These are phyloP conservation scores for Pachycephala philippinensis DNA, from an alignment of 2,113 vertebrate genomes.

Conservation along the genomic window DNA sequence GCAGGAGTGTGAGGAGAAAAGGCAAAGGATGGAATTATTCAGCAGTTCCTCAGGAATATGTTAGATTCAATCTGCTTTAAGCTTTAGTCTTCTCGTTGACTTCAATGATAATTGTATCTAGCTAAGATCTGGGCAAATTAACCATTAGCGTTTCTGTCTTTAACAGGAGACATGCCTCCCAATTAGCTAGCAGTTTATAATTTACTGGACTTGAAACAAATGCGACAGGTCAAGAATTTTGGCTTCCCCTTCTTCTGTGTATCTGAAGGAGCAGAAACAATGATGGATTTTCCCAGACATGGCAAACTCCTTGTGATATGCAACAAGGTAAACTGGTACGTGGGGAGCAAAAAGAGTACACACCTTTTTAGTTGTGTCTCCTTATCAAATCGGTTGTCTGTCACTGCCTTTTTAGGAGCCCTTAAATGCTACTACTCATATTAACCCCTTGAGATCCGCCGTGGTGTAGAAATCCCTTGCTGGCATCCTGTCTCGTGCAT, in stretches of 20 bases:
- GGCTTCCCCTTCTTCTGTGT: not conserved
- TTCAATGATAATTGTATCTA: not conserved
- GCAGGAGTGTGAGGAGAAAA: not conserved
- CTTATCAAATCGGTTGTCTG: not conserved
- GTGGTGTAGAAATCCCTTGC: not conserved
- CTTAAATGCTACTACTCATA: not conserved
- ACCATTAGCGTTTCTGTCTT: not conserved
- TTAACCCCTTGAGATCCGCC: not conserved
- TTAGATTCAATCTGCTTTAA: not conserved
- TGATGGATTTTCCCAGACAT: rapidly evolving
- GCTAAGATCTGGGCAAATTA: not conserved
- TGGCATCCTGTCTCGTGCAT: rapidly evolving
- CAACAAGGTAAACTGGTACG: not conserved
- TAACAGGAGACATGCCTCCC: not conserved
- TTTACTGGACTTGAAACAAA: not conserved
- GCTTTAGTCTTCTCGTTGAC: not conserved
- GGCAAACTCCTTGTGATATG: not conserved
- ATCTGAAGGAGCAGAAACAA: not conserved
- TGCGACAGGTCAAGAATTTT: not conserved
- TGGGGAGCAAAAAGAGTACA: not conserved
- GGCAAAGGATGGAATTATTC: not conserved
- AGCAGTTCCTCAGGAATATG: not conserved
- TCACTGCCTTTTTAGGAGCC: not conserved
- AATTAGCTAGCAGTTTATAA: not conserved
- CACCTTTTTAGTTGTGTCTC: not conserved